Evolutionary conservation across 2,113 vertebrate genomes (phyloP), one percentile per base, ranked within the genome.

Genomic region (Callithrix jacchus): DNA sequence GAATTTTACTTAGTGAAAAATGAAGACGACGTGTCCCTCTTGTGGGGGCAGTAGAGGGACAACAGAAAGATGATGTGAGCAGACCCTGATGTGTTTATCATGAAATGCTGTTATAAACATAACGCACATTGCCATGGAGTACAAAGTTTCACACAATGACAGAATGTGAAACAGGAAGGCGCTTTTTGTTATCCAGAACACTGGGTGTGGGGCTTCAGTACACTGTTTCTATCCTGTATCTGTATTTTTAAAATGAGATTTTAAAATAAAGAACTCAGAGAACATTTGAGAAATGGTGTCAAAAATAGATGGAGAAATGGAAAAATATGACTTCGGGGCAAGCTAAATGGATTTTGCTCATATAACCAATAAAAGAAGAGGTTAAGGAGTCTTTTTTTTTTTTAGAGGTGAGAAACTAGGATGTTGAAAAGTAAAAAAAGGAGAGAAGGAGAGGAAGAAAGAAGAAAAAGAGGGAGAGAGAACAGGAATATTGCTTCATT

Each of bases 201-300:
- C 21, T 56, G 14, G 35, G 6, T 6, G 1, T 30, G 42, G 30
- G 14, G 12, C 23, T 93, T 42, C 4, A 77, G 30, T 56, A 81
- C 52, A 80, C 27, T 14, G 1, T 61, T 21, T 92, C 40, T 80
- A 52, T 14, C 2, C 12, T 84, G 2, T 47, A 49, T 80, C 9
- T 49, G 4, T 52, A 56, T 42, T 93, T 93, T 89, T 80, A 56
- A 68, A 87, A 73, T 90, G 21, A 0, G 42, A 79, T 40, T 77
- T 93, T 87, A 87, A 94, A 92, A 77, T 66, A 90, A 84, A 96
- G 30, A 82, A 4, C 40, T 82, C 71, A 70, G 70, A 54, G 40
- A 58, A 47, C 18, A 74, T 73, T 84, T 25, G 91, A 16, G n/a
- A 66, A 82, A 73, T 1, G 13, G 84, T 40, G 18, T 6, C 66